Evolutionary conservation across 2,888 invertebrate genomes (phyloP).

Genomic region (Sinopyrophorus schimmeli): DNA sequence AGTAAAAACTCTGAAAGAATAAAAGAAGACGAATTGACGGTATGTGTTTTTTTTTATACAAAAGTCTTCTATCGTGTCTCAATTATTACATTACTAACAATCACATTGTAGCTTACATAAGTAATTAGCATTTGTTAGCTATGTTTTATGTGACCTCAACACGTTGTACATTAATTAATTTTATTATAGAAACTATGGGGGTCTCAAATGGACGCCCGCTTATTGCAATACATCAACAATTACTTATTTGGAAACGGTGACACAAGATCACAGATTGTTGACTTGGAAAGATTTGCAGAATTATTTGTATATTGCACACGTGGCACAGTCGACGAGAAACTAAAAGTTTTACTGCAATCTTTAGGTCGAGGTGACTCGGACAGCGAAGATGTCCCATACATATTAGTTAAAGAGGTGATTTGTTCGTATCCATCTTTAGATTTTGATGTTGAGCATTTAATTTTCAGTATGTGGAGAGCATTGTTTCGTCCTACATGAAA

Average conservation of each 20-base stretch:
- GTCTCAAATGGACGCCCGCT: conserved; percentile 66
- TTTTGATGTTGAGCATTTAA: conserved; percentile 1
- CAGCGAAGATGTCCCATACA: conserved; percentile 61
- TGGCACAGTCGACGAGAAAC: conserved; percentile 68
- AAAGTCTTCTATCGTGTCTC: no score
- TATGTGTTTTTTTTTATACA: conserved; percentile 44
- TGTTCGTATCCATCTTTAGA: not conserved
- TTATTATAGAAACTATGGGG: conserved; percentile 68
- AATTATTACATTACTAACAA: no score
- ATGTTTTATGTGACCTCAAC: no score
- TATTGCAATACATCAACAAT: conserved; percentile 69
- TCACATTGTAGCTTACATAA: no score
- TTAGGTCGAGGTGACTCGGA: conserved; percentile 61
- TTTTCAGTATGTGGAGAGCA: conserved; percentile 71
- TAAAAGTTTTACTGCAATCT: conserved; percentile 62
- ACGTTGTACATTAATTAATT: not conserved
- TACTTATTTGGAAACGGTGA: conserved; percentile 66
- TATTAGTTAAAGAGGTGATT: conserved; percentile 67
- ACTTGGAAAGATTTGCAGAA: conserved; percentile 69
- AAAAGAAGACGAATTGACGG: conserved; percentile 68
- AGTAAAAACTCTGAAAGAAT: conserved; percentile 68
- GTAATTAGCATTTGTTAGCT: no score
- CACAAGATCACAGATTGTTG: conserved; percentile 58
- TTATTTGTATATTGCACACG: conserved; percentile 70
- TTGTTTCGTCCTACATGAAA: conserved; percentile 75